These are phyloP conservation scores for Melospiza georgiana DNA, from an alignment of 2,113 vertebrate genomes.

Conservation along the genomic window DNA sequence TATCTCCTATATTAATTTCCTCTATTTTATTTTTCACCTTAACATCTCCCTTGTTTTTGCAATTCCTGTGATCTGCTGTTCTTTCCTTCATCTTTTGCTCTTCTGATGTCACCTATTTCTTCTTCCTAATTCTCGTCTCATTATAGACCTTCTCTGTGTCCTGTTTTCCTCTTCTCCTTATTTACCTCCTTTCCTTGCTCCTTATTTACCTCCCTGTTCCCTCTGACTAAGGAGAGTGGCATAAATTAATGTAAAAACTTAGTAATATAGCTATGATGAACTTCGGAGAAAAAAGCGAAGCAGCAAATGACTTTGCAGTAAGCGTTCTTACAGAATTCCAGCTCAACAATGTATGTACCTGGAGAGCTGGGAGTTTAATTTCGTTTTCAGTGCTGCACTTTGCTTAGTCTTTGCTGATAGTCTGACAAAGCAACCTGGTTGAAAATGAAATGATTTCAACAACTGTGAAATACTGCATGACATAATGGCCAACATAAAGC, in stretches of 20 bases:
- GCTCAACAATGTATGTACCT: not conserved
- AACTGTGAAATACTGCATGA: slow-evolving; percentile 61
- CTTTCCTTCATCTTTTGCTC: not conserved
- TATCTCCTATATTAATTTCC: not conserved
- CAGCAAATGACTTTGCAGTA: not conserved
- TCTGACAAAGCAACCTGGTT: slow-evolving; percentile 46
- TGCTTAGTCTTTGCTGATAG: slow-evolving; percentile 7
- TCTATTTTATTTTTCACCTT: not conserved
- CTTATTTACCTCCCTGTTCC: not conserved
- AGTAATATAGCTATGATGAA: not conserved
- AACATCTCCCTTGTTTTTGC: not conserved
- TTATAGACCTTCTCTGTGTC: not conserved
- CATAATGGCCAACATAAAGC: slow-evolving; percentile 42
- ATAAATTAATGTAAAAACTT: not conserved
- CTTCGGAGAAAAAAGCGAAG: slow-evolving; percentile 3
- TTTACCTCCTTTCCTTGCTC: not conserved
- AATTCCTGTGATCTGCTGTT: not conserved
- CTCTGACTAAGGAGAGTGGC: not conserved
- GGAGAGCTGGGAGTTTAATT: slow-evolving; percentile 33
- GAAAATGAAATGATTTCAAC: slow-evolving; percentile 63
- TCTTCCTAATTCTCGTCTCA: not conserved
- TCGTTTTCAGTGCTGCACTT: not conserved
- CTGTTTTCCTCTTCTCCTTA: not conserved
- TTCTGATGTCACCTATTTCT: not conserved
- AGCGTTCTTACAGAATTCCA: not conserved